phyloP scores from a whole-genome alignment of 2,113 vertebrate genomes.

The Cranoglanis bouderius region DNA sequence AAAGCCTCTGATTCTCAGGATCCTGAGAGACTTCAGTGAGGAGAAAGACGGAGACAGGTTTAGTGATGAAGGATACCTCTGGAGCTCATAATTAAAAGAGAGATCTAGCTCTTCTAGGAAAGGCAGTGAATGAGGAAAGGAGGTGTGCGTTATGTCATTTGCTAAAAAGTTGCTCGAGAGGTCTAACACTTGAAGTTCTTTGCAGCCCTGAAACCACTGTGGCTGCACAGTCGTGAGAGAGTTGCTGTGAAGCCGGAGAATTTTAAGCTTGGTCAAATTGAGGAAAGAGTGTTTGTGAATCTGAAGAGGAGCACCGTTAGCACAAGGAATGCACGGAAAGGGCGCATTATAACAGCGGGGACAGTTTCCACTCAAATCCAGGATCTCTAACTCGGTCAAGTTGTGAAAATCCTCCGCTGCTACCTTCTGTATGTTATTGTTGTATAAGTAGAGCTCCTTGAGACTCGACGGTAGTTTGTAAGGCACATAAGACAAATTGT shows the following conservation, averaged over 20 bases:
- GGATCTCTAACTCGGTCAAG: slow-evolving; percentile 80
- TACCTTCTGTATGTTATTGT: slow-evolving; percentile 81
- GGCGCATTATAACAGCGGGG: slow-evolving; percentile 91
- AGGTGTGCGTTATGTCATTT: slow-evolving; percentile 74
- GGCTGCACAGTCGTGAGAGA: slow-evolving; percentile 75
- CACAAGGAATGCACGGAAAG: slow-evolving; percentile 85
- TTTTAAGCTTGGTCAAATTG: slow-evolving; percentile 76
- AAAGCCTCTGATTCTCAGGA: slow-evolving; percentile 81
- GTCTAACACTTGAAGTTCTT: slow-evolving; percentile 81
- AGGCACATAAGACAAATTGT: slow-evolving; percentile 86
- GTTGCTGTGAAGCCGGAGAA: slow-evolving; percentile 86
- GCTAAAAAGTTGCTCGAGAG: slow-evolving; percentile 90
- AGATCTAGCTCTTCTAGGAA: slow-evolving; percentile 83
- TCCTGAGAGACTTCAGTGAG: slow-evolving; percentile 75
- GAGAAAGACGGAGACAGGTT: slow-evolving; percentile 77
- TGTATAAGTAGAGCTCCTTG: slow-evolving; percentile 87
- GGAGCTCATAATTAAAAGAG: slow-evolving; percentile 90
- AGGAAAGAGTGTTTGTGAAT: slow-evolving; percentile 80
- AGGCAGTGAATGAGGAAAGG: slow-evolving; percentile 77
- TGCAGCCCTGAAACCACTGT: slow-evolving; percentile 79
- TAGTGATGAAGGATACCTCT: slow-evolving; percentile 77
- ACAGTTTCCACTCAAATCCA: slow-evolving; percentile 93
- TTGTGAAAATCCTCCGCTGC: slow-evolving; percentile 77
- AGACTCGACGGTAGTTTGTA: slow-evolving; percentile 76
- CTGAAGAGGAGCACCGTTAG: slow-evolving; percentile 67